These are phyloP conservation scores for Drosophila willistoni DNA, from an alignment of 1,140 invertebrate genomes.

Conservation along the genomic window DNA sequence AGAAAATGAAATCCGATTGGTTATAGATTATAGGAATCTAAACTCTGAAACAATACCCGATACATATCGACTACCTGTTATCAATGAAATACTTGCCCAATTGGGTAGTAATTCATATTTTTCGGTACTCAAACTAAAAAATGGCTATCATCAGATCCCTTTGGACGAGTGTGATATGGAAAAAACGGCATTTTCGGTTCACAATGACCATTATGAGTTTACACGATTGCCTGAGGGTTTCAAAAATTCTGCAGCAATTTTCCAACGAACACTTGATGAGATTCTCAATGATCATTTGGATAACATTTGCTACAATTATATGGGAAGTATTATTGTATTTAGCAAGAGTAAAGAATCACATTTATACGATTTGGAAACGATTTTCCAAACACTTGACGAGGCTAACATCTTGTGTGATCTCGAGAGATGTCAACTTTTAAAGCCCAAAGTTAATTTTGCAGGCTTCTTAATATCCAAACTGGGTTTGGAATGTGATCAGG, in stretches of 20 bases:
- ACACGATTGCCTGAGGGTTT: constrained; percentile 6
- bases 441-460: not conserved
- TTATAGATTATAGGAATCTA: not conserved
- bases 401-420: constrained; percentile 6
- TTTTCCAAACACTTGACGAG: not conserved
- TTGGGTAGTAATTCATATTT: constrained; percentile 21
- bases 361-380: not conserved
- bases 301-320: constrained; percentile 7
- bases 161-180: constrained; percentile 1
- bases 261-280: constrained; percentile 8
- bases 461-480: not conserved
- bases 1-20: not conserved
- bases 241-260: not conserved
- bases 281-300: not conserved
- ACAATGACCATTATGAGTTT: constrained; percentile 1
- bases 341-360: not conserved
- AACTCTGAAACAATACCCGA: constrained; percentile 8
- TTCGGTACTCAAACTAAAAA: constrained; percentile 14
- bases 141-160: constrained; percentile 8
- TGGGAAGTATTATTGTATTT: constrained; percentile 4
- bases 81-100: constrained; percentile 10
- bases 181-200: not conserved
- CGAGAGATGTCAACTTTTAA: constrained; percentile 8
- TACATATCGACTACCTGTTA: constrained; percentile 3
- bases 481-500: not conserved